Percentiles rank a stretch among this genome's conserved stretches.
Conservation (phyloP, 2,888 invertebrate species). For the Nomada ferruginata region DNA sequence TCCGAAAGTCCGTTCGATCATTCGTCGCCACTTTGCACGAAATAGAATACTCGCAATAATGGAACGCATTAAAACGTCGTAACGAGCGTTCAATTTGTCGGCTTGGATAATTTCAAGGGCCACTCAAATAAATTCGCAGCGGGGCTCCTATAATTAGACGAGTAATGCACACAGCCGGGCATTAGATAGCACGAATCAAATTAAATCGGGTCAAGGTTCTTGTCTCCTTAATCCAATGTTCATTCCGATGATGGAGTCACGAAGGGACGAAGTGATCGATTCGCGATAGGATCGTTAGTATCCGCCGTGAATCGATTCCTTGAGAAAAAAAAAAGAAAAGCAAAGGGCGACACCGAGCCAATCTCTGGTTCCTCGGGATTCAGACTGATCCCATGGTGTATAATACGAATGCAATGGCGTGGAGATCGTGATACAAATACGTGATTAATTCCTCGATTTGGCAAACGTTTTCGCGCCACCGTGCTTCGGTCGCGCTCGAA, state of each 20-base stretch:
- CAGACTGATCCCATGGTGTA: neutral
- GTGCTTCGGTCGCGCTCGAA: neutral
- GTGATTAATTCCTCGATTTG: conserved; percentile 33
- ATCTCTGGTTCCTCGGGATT: neutral
- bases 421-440: conserved; percentile 2
- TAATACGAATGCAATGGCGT: neutral
- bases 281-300: too few relatives aligned
- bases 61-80: too few relatives aligned
- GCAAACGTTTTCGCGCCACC: conserved; percentile 3
- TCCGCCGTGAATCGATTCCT: neutral
- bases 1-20: neutral
- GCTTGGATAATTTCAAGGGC: neutral
- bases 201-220: conserved; percentile 15
- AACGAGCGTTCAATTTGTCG: conserved; percentile 5
- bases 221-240: neutral
- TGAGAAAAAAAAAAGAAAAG: too few relatives aligned
- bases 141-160: neutral
- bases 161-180: neutral
- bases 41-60: neutral
- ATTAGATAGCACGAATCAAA: neutral
- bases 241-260: neutral
- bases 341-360: neutral
- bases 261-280: too few relatives aligned
- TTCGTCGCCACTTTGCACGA: neutral
- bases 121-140: neutral